These are phyloP conservation scores for Pardosa pseudoannulata DNA, from an alignment of 2,888 invertebrate species.

Conservation along the genomic window DNA sequence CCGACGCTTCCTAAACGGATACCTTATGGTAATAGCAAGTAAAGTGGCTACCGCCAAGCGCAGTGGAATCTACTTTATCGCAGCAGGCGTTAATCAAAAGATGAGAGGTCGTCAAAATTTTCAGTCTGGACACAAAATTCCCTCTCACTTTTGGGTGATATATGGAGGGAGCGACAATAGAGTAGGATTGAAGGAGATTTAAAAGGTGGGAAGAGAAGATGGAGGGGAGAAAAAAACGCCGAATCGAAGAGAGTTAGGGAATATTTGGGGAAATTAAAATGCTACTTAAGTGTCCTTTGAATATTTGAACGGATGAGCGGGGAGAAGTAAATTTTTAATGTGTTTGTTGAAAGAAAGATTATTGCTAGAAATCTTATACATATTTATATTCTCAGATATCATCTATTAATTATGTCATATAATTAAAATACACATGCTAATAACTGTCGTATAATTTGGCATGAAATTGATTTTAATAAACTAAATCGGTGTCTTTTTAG, in stretches of 20 bases:
- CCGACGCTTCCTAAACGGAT: conserved; percentile 65
- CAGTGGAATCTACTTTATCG: conserved; percentile 58
- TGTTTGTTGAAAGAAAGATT: too few relatives aligned
- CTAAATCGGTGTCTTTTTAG: too few relatives aligned
- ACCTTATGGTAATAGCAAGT: conserved; percentile 65
- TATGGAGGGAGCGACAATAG: conserved; percentile 51
- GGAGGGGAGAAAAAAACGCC: too few relatives aligned
- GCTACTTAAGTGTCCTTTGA: not conserved
- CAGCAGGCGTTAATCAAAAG: conserved; percentile 58
- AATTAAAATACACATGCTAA: too few relatives aligned
- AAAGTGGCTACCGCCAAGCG: conserved; percentile 40
- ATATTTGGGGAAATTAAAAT: not conserved
- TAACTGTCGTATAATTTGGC: too few relatives aligned
- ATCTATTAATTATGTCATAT: too few relatives aligned
- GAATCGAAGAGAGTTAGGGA: not conserved
- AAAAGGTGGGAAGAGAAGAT: not conserved
- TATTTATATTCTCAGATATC: too few relatives aligned
- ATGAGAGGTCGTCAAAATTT: conserved; percentile 58
- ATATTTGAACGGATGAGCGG: too few relatives aligned
- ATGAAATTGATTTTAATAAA: too few relatives aligned
- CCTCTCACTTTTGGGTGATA: conserved; percentile 17
- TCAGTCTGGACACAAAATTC: conserved; percentile 57
- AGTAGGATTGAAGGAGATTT: not conserved
- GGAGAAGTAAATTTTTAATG: too few relatives aligned
- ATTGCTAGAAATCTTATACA: too few relatives aligned